Evolutionary conservation across 1,140 invertebrate genomes (phyloP), one percentile per base, ranked within the genome.

Genomic region (Drosophila pseudoobscura): DNA sequence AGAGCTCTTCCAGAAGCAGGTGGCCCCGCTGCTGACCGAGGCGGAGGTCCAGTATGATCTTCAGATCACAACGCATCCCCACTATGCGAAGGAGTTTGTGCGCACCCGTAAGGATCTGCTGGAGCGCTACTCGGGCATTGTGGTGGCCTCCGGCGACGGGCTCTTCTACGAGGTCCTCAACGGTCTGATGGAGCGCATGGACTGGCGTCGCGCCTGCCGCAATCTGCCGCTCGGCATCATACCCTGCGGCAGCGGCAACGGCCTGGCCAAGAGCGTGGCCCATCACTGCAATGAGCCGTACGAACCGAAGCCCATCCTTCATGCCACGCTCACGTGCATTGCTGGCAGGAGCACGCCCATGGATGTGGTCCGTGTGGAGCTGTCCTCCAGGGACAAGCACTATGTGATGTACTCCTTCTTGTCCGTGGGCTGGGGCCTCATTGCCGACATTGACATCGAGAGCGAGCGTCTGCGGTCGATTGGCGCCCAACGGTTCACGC

Each of bases 371-470:
- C 92, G 96, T 55, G 94, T 97, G 1, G 96, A 97, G 90, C 95
- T 84, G 94, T 22, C 94, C 92, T 46, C 93, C 93, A 90, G 94
- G 93, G 90, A 92, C 3, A 90, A 87, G 29, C 53, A 77, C 11
- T 72, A 39, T 92, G 95, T 95, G 68, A 92, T 97, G 79, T 98
- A 96, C 92, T 98, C 97, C 8, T 99, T 99, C 90, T 92, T 99
- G 17, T 98, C 97, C 1, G 93, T 98, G 24, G 97, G 97, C 35
- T 99, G 98, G 97, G 98, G 98, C 1, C 92, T 99, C 1, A 93
- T 99, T n/a, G 96, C 98, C 0, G 98, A 99, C 91, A 97, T 99
- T 78, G 98, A 99, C 92, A 98, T 98, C 70, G 98, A 99, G 91
- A 99, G 98, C 92, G 98, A 99, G 92, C 94, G 95, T 55, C 93